phyloP scores from a whole-genome alignment of 2,797 vertebrate species.

The Hipposideros larvatus region DNA sequence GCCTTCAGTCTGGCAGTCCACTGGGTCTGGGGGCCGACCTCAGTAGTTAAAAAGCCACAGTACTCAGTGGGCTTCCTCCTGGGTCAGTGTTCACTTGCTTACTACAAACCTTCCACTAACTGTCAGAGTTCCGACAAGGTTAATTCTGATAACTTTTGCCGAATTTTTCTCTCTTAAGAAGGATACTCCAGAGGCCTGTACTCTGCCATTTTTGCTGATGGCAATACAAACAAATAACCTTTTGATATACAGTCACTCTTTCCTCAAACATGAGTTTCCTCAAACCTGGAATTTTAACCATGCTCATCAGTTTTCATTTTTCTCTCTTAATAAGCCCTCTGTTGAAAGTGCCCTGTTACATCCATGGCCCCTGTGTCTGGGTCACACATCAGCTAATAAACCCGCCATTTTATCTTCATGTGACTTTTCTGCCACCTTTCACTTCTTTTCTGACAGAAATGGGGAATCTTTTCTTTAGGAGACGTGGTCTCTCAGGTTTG shows the following conservation, averaged over 20 bases:
- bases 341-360: background rate
- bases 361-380: background rate
- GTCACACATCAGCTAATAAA: background rate
- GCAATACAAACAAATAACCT: too few relatives aligned
- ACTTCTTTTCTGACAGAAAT: background rate
- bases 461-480: background rate
- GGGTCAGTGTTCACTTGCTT: background rate
- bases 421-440: background rate
- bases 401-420: too few relatives aligned
- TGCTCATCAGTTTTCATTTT: background rate
- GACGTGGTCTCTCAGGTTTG: background rate
- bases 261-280: background rate
- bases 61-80: background rate
- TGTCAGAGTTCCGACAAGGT: background rate
- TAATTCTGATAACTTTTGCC: background rate
- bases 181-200: background rate
- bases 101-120: background rate
- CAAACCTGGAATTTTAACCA: background rate
- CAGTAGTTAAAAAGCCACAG: background rate
- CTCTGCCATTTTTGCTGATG: background rate
- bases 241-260: too few relatives aligned
- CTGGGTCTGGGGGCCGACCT: accelerated
- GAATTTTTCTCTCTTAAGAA: background rate
- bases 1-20: accelerated
- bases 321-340: background rate